Base-by-base conservation (phyloP, 2,888 invertebrate genomes). In the Phlogophora meticulosa region DNA sequence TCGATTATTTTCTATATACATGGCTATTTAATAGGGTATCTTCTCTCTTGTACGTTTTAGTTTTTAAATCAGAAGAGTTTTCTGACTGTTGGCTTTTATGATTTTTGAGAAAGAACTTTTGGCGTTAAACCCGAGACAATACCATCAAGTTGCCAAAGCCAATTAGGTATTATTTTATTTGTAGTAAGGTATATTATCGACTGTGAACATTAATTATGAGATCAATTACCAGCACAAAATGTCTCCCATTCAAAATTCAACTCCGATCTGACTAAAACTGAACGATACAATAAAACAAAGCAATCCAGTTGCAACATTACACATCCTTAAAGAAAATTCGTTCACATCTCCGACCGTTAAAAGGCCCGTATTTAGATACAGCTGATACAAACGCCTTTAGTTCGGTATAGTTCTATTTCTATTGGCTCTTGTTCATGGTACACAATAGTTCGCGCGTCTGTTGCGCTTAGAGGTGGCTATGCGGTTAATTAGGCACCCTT, bases 401-500 rank as follows among this genome's bases (percentile, higher is more conserved):
- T 64, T 55, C 34, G 36, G n/a, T 70, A 22, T 42, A 61, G 58
- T 63, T 45, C 61, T 46, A 62, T 48, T 56, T 45, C 53, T 45
- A 49, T 51, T 22, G 78, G 56, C 24, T 15, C 15, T 32, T 52
- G 69, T 52, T 74, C 42, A 46, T 36, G 38, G 59, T 75, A 90
- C 85, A 90, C 90, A 89, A 91, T 89, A 88, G 90, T 91, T 89
- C 85, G 86, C 90, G 87, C 86, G 85, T 88, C 88, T 85, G 84
- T 87, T 87, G 86, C 87, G 85, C 72, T 72, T 84, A 77, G 87
- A 93, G 91, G 93, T 94, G 93, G 93, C 88, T 90, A 90, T 84
- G 87, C 88, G 87, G 90, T 93, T 94, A 95, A 95, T 94, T 95
- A 93, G 94, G 85, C 84, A 85, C 85, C 78, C 84, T 87, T 82